Conservation (phyloP, 2,113 vertebrate species). For the Agapornis roseicollis region DNA sequence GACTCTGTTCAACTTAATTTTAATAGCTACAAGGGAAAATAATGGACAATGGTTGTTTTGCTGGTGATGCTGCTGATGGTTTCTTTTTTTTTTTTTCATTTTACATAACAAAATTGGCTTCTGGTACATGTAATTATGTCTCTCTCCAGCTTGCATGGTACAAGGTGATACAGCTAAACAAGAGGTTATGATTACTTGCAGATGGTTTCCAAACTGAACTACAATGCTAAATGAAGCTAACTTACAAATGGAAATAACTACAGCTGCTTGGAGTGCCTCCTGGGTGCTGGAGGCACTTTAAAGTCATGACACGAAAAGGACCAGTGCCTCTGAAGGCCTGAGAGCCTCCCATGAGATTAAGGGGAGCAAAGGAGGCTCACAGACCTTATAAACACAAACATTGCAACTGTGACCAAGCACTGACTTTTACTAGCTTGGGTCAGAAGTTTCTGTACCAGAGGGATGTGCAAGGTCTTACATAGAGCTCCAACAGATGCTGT, state of each 20-base stretch:
- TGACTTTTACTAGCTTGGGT: not conserved
- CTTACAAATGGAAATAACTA: not conserved
- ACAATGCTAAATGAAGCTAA: not conserved
- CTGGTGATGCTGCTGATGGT: not conserved
- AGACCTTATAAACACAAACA: not conserved
- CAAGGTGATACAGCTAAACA: not conserved
- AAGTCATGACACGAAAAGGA: not conserved
- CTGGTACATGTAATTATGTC: not conserved
- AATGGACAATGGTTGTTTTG: not conserved
- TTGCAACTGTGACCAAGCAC: not conserved
- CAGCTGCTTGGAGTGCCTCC: not conserved
- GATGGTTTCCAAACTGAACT: not conserved
- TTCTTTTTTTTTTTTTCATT: not conserved
- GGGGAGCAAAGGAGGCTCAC: not conserved
- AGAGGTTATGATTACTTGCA: not conserved
- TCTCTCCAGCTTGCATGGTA: not conserved
- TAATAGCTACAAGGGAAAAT: not conserved
- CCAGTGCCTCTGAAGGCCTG: not conserved
- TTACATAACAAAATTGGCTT: slow-evolving; percentile 24
- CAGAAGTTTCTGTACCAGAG: not conserved
- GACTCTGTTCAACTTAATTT: not conserved
- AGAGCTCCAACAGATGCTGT: not conserved
- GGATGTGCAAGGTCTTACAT: not conserved
- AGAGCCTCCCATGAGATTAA: not conserved
- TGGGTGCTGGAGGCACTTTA: not conserved